Evolutionary conservation across 2,888 invertebrate genomes (phyloP), one percentile per base, ranked within the genome.

Genomic region (Lycia hirtaria): DNA sequence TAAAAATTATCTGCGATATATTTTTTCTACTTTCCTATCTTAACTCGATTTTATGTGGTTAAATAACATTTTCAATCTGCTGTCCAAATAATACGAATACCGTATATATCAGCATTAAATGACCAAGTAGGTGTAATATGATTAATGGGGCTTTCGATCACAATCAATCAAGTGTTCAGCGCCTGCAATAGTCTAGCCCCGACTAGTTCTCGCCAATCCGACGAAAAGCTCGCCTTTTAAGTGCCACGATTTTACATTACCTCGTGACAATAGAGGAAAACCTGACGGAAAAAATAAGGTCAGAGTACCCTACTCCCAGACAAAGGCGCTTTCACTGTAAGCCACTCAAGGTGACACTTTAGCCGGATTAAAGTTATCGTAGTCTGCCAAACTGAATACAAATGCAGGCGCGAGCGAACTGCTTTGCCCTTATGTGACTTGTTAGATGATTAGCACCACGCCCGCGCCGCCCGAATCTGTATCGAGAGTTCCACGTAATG

Each of bases 301-400:
- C 79, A 79, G 72, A 83, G 78, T 79, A 83, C 83, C 84, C 81
- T 76, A 80, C 80, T 83, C 79, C 72, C 84, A 84, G 84, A 88
- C 87, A 88, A 88, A 87, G 88, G 88, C 83, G 85, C 84, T 84
- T 86, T 87, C 84, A 75, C 80, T 83, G 83, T 86, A 85, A 91
- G 86, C 88, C 83, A 87, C 87, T 90, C 85, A 83, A 88, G 89
- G 88, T 91, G 90, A 90, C 90, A 90, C 87, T 90, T 88, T 87
- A 80, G 82, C 84, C 87, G 88, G 90, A 90, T 89, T 91, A 89
- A 90, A 88, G 86, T 90, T 91, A 91, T 91, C 88, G 88, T 83
- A 81, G 85, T 81, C 86, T 81, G 84, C 86, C 89, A 87, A 87
- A 88, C 90, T 87, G 91, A 92, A 90, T 91, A 89, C 88, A 85